Conservation (phyloP, 2,888 invertebrate species). For the Eupeodes luniger region DNA sequence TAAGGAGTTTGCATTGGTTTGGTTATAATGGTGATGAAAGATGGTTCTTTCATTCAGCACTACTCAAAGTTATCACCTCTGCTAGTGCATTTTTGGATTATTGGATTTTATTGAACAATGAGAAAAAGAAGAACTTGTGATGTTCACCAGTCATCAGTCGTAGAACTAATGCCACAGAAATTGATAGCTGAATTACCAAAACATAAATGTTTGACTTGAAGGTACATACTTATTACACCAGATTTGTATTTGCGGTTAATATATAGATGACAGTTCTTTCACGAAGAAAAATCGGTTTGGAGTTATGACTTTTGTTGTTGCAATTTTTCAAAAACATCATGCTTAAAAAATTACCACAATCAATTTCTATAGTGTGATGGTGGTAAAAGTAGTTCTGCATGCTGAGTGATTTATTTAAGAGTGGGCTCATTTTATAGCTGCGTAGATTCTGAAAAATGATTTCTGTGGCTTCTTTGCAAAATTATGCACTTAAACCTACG, state of each 20-base stretch:
- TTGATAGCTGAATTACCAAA: conserved; percentile 24
- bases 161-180: conserved; percentile 1
- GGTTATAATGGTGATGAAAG: conserved; percentile 19
- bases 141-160: neutral
- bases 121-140: neutral
- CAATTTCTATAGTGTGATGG: neutral
- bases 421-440: neutral
- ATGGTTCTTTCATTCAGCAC: conserved; percentile 22
- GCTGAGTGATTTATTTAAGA: neutral
- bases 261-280: neutral
- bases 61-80: conserved; percentile 23
- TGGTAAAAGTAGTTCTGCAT: neutral
- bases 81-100: conserved; percentile 16
- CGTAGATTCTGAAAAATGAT: neutral
- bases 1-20: neutral
- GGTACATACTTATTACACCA: neutral
- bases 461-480: conserved; percentile 2
- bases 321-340: neutral
- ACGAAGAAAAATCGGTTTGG: neutral
- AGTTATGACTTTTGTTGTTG: neutral
- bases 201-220: conserved; percentile 13
- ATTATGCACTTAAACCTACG: neutral
- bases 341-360: conserved; percentile 9
- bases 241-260: conserved; percentile 10
- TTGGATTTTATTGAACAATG: conserved; percentile 31